Evolutionary conservation across 2,888 invertebrate species (phyloP).

Genomic region (Tribolium freemani): DNA sequence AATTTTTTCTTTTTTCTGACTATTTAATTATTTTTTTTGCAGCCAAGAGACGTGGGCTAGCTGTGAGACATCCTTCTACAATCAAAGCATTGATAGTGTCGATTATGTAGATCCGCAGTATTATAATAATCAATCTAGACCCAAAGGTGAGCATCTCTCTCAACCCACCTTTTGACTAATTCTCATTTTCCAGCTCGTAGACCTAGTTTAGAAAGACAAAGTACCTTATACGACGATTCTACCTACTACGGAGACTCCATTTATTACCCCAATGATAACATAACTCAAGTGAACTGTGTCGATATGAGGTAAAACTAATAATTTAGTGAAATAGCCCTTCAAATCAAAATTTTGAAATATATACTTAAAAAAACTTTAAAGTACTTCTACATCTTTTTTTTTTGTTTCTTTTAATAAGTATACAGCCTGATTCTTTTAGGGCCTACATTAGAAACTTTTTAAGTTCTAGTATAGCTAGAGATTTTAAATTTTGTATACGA

Average conservation of each 20-base stretch:
- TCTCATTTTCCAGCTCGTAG: constrained; percentile 67
- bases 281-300: constrained; percentile 61
- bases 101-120: constrained; percentile 67
- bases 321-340: too few species aligned
- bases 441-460: too few species aligned
- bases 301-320: constrained; percentile 55
- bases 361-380: too few species aligned
- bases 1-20: not conserved
- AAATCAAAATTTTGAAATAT: too few species aligned
- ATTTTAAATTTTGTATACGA: too few species aligned
- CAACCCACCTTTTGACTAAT: not conserved
- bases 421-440: too few species aligned
- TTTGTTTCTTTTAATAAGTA: too few species aligned
- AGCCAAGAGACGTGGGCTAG: constrained; percentile 70
- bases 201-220: constrained; percentile 86
- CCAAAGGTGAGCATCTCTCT: constrained; percentile 56
- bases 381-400: too few species aligned
- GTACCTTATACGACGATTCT: constrained; percentile 83
- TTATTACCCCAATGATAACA: constrained; percentile 63
- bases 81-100: constrained; percentile 64
- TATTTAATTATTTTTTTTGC: constrained; percentile 1
- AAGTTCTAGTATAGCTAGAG: too few species aligned
- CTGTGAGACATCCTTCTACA: constrained; percentile 69
- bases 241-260: constrained; percentile 71
- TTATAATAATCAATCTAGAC: constrained; percentile 63